Evolutionary conservation across 2,888 invertebrate species (phyloP), one percentile per base, ranked within the genome.

Genomic region (Mythimna ferrago): DNA sequence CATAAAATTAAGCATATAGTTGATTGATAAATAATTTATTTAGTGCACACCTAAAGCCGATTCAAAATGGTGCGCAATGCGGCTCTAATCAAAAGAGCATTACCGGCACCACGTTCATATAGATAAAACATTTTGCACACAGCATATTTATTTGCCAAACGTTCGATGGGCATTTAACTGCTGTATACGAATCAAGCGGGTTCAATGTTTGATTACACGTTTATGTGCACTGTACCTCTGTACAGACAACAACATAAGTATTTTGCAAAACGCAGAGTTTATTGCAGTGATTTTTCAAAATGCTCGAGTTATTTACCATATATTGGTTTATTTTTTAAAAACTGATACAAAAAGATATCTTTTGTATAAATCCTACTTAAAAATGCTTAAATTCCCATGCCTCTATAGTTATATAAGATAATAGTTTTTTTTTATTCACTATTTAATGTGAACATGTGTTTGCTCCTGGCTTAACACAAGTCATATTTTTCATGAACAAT

Each of bases 51-150:
- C 38, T 58, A 65, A 58, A 74, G 35, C 57, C 38, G 51, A 79
- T 83, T 74, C 41, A n/a, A 60, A 82, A 66, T 51, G 54, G 66
- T 83, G 64, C 83, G 83, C 83, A 83, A 48, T 81, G 83, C 80
- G 61, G 80, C 67, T 51, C 70, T 71, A 68, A 81, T 83, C 80
- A 79, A 81, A 81, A 67, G 67, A 62, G 56, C 66, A 70, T 80
- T 83, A 74, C 65, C 58, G 71, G 64, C 67, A 71, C 11, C 61
- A 67, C 67, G 66, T 56, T 71, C n/a, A 80, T 53, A 74, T 73
- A 64, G 66, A 68, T 72, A 66, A 80, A 69, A 73, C 69, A 83
- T 80, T 82, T 67, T 41, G 65, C 65, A 62, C 56, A 48, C 48
- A 53, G 35, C 48, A 65, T 66, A 63, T 80, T 80, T 83, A 82